Conservation (phyloP, 2,888 invertebrate species). For the Polylopha cassiicola region DNA sequence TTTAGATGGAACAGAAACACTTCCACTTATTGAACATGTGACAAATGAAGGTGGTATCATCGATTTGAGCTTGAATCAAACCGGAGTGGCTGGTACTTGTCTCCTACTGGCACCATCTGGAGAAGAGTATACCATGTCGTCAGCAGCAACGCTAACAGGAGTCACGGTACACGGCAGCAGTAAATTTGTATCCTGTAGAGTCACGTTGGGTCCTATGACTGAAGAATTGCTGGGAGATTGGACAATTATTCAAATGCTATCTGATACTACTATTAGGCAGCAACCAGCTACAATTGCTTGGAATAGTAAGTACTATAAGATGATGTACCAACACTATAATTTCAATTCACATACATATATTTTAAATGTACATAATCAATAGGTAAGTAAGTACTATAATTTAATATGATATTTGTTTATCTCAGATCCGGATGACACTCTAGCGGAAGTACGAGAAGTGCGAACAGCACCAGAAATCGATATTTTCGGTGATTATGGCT, state of each 20-base stretch:
- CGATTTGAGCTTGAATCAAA: conserved; percentile 17
- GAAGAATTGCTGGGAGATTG: conserved; percentile 15
- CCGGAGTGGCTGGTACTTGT: conserved; percentile 15
- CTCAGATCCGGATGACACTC: conserved; percentile 14
- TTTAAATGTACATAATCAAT: neutral
- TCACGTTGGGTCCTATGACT: conserved; percentile 16
- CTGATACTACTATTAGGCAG: conserved; percentile 13
- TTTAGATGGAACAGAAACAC: conserved; percentile 12
- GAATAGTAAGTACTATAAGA: conserved; percentile 12
- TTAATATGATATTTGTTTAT: neutral
- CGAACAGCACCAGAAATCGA: conserved; percentile 2
- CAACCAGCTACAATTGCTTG: conserved; percentile 17
- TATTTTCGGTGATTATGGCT: conserved; percentile 12
- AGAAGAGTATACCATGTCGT: conserved; percentile 8
- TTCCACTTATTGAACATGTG: conserved; percentile 12
- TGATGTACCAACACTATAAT: too few species aligned
- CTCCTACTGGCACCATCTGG: conserved; percentile 13
- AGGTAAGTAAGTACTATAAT: neutral
- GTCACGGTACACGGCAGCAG: conserved; percentile 6
- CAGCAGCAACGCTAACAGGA: conserved; percentile 2
- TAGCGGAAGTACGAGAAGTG: conserved; percentile 12
- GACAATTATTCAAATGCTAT: conserved; percentile 13
- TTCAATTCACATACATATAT: neutral
- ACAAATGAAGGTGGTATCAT: conserved; percentile 14
- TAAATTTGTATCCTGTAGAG: conserved; percentile 16